Conservation (phyloP, 1,140 invertebrate genomes). For the Lamellibrachia luymesi region DNA sequence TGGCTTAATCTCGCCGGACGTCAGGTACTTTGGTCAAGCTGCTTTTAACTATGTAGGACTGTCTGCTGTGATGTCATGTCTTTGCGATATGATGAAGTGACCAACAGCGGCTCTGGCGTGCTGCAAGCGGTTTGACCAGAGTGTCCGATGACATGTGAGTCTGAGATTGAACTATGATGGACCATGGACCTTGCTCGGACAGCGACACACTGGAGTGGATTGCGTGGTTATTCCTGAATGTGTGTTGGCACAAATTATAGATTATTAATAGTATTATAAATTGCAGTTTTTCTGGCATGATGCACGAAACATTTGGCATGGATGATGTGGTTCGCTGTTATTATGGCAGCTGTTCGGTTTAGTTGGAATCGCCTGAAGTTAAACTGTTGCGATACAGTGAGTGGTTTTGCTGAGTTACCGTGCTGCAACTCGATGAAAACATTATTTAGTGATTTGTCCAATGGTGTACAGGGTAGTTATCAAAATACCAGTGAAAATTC, state of each 20-base stretch:
- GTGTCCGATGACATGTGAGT: neutral
- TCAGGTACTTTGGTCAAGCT: conserved; percentile 4
- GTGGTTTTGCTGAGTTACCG: neutral
- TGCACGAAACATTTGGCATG: neutral
- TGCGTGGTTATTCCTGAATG: neutral
- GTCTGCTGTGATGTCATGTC: neutral
- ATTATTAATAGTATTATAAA: neutral
- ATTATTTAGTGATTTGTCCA: no score
- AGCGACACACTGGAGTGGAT: neutral
- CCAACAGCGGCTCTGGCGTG: no score
- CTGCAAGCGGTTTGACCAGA: neutral
- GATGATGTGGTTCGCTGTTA: neutral
- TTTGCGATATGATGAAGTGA: neutral
- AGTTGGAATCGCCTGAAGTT: neutral
- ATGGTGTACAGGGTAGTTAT: neutral
- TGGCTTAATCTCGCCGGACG: neutral
- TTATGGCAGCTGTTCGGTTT: neutral
- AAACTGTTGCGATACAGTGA: neutral
- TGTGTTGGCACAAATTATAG: neutral
- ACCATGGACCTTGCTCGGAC: neutral
- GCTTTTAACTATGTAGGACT: neutral
- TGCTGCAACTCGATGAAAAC: neutral
- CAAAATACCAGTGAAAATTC: neutral
- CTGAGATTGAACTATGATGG: neutral
- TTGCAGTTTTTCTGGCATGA: neutral